Percentiles rank a stretch among this genome's conserved stretches.
These are phyloP conservation scores for Cathartes aura DNA, from an alignment of 2,113 vertebrate species.

Conservation along the genomic window DNA sequence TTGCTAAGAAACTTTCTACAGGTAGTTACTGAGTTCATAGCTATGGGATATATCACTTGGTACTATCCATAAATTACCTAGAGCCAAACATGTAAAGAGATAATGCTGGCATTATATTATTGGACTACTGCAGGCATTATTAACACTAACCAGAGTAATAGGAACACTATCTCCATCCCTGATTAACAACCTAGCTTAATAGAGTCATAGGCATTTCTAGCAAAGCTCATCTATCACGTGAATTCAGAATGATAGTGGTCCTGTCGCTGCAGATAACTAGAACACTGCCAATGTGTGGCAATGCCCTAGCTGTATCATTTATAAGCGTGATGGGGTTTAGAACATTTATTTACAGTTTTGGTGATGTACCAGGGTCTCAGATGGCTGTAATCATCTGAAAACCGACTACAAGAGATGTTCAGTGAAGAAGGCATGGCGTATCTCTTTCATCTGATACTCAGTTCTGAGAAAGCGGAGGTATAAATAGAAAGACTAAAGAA, in stretches of 20 bases:
- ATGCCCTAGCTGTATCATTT: neutral
- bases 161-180: neutral
- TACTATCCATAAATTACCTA: slow-evolving; percentile 19
- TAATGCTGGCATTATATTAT: neutral
- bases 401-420: neutral
- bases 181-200: neutral
- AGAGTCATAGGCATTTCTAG: neutral
- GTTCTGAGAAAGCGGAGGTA: neutral
- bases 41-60: neutral
- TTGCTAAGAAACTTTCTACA: neutral
- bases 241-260: neutral
- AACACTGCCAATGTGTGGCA: neutral
- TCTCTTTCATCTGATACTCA: neutral
- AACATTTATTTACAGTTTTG: neutral
- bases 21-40: neutral
- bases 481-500: neutral
- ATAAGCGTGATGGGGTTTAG: neutral
- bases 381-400: neutral
- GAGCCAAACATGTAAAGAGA: neutral
- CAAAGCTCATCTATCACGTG: neutral
- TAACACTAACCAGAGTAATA: neutral
- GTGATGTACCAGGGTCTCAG: neutral
- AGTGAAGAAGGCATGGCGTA: fast-evolving
- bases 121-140: slow-evolving; percentile 8
- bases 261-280: neutral